These are phyloP conservation scores for Hyla sarda DNA, from an alignment of 2,113 vertebrate genomes.

Conservation along the genomic window DNA sequence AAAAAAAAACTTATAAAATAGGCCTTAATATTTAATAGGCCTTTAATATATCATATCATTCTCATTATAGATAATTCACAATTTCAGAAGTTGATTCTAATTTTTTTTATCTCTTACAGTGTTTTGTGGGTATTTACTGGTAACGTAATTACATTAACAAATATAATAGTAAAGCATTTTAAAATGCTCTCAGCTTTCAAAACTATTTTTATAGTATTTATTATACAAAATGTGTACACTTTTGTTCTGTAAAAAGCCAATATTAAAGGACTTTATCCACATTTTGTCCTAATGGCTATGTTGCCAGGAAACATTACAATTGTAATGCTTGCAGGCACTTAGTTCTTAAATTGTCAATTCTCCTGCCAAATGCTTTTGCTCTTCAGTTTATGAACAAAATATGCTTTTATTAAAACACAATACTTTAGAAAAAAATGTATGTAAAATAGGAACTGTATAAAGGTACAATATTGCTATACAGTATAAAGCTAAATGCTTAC, in stretches of 20 bases:
- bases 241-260: conserved; percentile 17
- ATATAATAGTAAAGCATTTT: neutral
- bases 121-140: neutral
- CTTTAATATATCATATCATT: no score
- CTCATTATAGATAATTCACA: neutral
- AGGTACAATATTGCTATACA: no score
- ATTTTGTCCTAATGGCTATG: conserved; percentile 45
- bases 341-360: conserved; percentile 37
- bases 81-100: neutral
- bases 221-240: conserved; percentile 24
- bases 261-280: conserved; percentile 32
- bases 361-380: conserved; percentile 36
- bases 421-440: conserved; percentile 47
- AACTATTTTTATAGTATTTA: conserved; percentile 32
- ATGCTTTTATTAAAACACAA: conserved; percentile 51
- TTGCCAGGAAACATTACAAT: conserved; percentile 56
- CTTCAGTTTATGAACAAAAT: conserved; percentile 54
- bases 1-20: neutral
- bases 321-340: conserved; percentile 47
- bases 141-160: neutral
- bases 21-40: no score
- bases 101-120: neutral
- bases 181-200: neutral
- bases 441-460: neutral
- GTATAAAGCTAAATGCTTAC: neutral